phyloP scores from a whole-genome alignment of 1,140 invertebrate genomes.

The Campoletis sonorensis region DNA sequence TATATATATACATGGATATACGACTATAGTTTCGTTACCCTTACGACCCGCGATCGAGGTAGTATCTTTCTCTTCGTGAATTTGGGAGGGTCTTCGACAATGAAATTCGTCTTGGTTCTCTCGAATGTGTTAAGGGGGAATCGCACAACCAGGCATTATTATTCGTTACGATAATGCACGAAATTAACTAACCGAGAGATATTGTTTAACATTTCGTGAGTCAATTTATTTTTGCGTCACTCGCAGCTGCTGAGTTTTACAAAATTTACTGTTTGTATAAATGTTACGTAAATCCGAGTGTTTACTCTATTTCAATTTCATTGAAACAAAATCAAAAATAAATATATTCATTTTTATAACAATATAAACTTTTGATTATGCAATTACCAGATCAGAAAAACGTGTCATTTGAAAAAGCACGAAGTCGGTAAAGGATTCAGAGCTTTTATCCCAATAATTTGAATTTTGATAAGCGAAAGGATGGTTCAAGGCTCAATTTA shows the following conservation, averaged over 20 bases:
- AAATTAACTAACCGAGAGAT: constrained; percentile 41
- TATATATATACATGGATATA: background rate
- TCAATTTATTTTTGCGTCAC: constrained; percentile 22
- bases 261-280: background rate
- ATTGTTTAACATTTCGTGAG: constrained; percentile 28
- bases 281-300: too few relatives aligned
- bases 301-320: too few relatives aligned
- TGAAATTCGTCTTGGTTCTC: constrained; percentile 53
- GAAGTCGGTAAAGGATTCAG: too few relatives aligned
- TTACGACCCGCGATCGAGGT: constrained; percentile 1
- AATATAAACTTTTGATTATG: background rate
- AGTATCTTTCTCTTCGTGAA: constrained; percentile 27
- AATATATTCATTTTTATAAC: background rate
- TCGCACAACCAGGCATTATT: constrained; percentile 41
- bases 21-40: constrained; percentile 30
- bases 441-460: too few relatives aligned
- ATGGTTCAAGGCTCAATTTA: too few relatives aligned
- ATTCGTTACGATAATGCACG: constrained; percentile 18
- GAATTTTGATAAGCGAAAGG: too few relatives aligned
- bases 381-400: background rate
- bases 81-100: constrained; percentile 50
- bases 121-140: constrained; percentile 19
- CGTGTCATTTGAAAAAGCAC: too few relatives aligned
- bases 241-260: constrained; percentile 1
- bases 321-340: too few relatives aligned